phyloP scores from a whole-genome alignment of 2,113 vertebrate species.

The Tragelaphus imberbis region DNA sequence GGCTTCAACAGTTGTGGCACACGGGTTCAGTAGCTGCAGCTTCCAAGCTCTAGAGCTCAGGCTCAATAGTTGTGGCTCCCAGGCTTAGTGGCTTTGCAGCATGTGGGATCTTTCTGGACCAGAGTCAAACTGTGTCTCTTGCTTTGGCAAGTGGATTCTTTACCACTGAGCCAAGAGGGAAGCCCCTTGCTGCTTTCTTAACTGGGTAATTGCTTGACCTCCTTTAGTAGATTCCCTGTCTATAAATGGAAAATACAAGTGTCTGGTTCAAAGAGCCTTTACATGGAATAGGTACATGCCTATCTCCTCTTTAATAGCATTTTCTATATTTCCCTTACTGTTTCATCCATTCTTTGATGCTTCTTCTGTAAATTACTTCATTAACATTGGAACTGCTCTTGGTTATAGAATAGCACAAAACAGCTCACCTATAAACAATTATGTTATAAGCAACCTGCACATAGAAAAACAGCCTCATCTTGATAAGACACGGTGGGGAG shows the following conservation, averaged over 20 bases:
- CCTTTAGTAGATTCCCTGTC: neutral
- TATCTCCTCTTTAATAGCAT: neutral
- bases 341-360: neutral
- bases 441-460: neutral
- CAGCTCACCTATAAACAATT: neutral
- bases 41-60: neutral
- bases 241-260: constrained; percentile 24
- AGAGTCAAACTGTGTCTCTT: neutral
- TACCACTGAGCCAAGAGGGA: neutral
- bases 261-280: neutral
- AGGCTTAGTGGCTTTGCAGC: neutral
- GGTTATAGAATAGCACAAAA: neutral
- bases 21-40: neutral
- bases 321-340: neutral
- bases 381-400: neutral
- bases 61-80: neutral
- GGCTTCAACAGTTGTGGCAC: neutral
- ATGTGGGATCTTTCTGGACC: neutral
- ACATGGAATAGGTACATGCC: neutral
- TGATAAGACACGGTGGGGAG: neutral
- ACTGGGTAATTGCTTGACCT: neutral
- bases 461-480: neutral
- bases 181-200: neutral
- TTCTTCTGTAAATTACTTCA: neutral
- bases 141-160: neutral